These are phyloP conservation scores for Plagodis pulveraria DNA, from an alignment of 2,888 invertebrate species.

Conservation along the genomic window DNA sequence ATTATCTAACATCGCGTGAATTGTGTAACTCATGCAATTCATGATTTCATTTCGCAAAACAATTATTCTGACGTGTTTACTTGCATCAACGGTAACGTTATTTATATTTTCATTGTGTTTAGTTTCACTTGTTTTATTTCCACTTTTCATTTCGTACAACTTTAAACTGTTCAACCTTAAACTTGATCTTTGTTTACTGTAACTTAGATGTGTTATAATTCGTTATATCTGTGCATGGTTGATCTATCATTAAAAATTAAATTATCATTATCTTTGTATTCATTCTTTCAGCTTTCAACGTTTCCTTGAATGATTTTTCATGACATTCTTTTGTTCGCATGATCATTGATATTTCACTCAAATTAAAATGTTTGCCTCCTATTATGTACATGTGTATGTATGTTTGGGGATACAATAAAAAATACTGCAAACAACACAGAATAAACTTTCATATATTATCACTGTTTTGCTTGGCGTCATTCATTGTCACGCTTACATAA, in stretches of 20 bases:
- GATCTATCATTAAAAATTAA: too few species aligned
- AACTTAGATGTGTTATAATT: too few species aligned
- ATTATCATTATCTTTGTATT: background rate
- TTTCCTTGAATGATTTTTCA: constrained; percentile 52
- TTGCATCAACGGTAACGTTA: constrained; percentile 7
- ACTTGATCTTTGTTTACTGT: constrained; percentile 38
- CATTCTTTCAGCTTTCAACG: constrained; percentile 59
- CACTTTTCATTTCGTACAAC: constrained; percentile 28
- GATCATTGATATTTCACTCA: constrained; percentile 32
- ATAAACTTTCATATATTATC: background rate
- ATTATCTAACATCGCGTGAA: constrained; percentile 25
- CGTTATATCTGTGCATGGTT: too few species aligned
- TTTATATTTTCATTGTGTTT: constrained; percentile 6
- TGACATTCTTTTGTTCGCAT: constrained; percentile 47
- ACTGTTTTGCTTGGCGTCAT: too few species aligned
- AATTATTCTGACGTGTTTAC: constrained; percentile 10
- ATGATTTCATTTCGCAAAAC: constrained; percentile 6
- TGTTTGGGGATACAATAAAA: constrained; percentile 42
- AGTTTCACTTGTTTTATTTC: constrained; percentile 13
- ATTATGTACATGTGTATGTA: background rate
- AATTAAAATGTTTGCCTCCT: too few species aligned
- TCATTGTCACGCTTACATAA: too few species aligned
- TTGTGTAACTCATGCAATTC: background rate
- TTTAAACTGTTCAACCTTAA: constrained; percentile 28
- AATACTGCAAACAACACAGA: constrained; percentile 3